Evolutionary conservation across 2,113 vertebrate genomes (phyloP).

Genomic region (Thoracochromis brauschi): DNA sequence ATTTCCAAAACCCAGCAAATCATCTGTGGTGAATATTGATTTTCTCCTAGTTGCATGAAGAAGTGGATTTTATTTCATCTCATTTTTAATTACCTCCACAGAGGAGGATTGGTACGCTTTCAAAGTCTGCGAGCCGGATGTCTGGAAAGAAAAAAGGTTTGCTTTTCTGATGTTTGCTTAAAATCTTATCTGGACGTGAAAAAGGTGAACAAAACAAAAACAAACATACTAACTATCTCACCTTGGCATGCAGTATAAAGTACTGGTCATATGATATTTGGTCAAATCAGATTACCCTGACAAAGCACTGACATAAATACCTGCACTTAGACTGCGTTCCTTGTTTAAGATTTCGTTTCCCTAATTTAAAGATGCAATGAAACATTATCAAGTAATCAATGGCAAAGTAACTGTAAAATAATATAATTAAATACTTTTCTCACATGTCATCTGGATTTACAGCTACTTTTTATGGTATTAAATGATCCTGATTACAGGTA

Average conservation of each 20-base stretch:
- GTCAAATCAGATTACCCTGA: neutral
- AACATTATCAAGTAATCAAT: neutral
- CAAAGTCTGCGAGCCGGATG: neutral
- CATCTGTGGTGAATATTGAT: neutral
- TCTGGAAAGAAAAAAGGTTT: neutral
- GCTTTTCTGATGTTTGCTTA: neutral
- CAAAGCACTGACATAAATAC: neutral
- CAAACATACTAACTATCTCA: neutral
- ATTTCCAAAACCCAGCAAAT: neutral
- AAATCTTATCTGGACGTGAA: neutral
- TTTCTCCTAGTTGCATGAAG: neutral
- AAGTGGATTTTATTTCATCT: conserved; percentile 3
- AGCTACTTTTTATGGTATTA: neutral
- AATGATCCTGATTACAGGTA: neutral
- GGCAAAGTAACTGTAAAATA: neutral
- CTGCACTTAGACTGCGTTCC: neutral
- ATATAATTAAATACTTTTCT: neutral
- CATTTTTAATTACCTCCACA: neutral
- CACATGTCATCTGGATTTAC: neutral
- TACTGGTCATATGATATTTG: neutral
- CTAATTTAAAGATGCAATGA: neutral
- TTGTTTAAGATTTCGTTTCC: neutral
- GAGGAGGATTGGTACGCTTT: neutral
- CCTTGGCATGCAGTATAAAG: neutral
- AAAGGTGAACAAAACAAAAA: neutral